These are phyloP conservation scores for Plectropomus leopardus DNA, from an alignment of 2,113 vertebrate genomes.

Conservation along the genomic window DNA sequence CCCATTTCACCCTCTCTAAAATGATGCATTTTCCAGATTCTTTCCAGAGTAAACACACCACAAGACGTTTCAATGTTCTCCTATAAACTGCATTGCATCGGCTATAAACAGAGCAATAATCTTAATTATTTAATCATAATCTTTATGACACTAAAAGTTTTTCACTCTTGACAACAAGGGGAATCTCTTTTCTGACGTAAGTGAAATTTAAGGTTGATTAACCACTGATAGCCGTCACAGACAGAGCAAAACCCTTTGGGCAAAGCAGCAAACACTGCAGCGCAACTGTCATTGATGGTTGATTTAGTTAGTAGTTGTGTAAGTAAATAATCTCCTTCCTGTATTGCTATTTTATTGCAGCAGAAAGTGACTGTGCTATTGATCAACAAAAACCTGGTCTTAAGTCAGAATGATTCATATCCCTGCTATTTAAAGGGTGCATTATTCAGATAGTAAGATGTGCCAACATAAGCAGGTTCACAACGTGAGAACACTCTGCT, in stretches of 20 bases:
- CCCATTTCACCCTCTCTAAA: conserved; percentile 37
- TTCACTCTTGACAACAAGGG: neutral
- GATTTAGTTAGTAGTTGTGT: too few relatives aligned
- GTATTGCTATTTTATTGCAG: too few relatives aligned
- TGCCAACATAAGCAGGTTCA: too few relatives aligned
- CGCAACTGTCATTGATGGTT: too few relatives aligned
- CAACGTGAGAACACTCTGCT: too few relatives aligned
- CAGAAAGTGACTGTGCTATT: too few relatives aligned
- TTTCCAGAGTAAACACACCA: conserved; percentile 27
- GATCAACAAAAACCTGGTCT: too few relatives aligned
- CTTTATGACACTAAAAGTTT: neutral
- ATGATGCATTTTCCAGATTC: conserved; percentile 31
- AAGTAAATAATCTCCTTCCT: too few relatives aligned
- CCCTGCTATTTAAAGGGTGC: too few relatives aligned
- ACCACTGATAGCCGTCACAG: conserved; percentile 19
- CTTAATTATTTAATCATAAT: conserved; percentile 22
- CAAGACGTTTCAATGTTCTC: conserved; percentile 13
- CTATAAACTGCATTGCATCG: conserved; percentile 1
- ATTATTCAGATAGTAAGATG: too few relatives aligned
- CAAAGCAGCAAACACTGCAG: too few relatives aligned
- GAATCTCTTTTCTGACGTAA: conserved; percentile 21
- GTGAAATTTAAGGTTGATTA: conserved; percentile 44
- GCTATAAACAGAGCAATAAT: neutral
- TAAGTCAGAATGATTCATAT: too few relatives aligned
- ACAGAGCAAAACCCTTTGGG: neutral